Evolutionary conservation across 2,797 vertebrate species (phyloP), one percentile per base, ranked within the genome.

Genomic region (Sparus aurata): DNA sequence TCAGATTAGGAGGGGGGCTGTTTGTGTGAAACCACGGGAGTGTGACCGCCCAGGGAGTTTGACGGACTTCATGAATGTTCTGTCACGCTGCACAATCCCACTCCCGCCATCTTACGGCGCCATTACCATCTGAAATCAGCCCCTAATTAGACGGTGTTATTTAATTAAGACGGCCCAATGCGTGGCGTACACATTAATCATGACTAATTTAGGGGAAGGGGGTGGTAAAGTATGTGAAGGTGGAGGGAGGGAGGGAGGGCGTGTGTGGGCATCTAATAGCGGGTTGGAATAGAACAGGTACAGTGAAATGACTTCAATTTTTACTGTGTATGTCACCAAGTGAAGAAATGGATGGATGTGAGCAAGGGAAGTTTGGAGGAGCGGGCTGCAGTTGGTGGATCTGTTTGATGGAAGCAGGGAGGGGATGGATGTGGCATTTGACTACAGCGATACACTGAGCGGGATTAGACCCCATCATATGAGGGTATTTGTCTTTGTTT

Each of bases 61-160:
- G 85, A 91, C 57, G 75, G 86, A 87, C 79, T 85, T 85, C 82
- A 67, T 84, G 74, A 85, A 85, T 80, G 79, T 85, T 83, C 87
- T 83, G 82, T 90, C 86, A 84, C 55, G 54, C 83, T 46, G 6
- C 61, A 27, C 79, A 72, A 67, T 89, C 86, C 90, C 91, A 89
- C 92, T 90, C 86, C 86, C 91, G 70, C 93, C 86, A 83, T 91
- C 69, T 88, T 83, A 92, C 89, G 85, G 89, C 83, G 85, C 88
- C 93, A 95, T 96, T 95, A 91, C 93, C 90, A 92, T 82, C 90
- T 81, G 91, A 96, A 97, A 96, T 96, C 95, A 95, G 88, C 68
- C 90, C 85, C 94, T 95, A 96, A 97, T 98, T 97, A 97, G 94
- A 89, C 90, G 87, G 90, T 91, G 91, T 96, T 97, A 97, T 96